These are phyloP conservation scores for Zoroaster sp. DNA, from an alignment of 53 echinoderm and acorn worm genomes.

Conservation along the genomic window DNA sequence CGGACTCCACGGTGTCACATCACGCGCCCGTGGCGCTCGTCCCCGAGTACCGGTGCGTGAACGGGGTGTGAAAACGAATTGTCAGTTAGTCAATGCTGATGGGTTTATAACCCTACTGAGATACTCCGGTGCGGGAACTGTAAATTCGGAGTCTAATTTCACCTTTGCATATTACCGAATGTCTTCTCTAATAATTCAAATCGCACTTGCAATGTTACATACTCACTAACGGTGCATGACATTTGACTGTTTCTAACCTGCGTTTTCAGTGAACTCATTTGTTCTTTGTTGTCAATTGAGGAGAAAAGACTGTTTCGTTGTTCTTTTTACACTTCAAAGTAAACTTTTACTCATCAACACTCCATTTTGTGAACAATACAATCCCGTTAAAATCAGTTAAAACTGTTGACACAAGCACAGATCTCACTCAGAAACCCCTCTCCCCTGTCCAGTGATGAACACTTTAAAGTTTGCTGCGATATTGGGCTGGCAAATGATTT, in stretches of 20 bases:
- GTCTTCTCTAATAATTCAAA: slow-evolving; percentile 2
- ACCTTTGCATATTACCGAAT: neutral
- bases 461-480: no score
- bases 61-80: neutral
- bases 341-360: no score
- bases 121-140: slow-evolving; percentile 16
- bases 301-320: neutral
- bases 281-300: neutral
- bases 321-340: neutral
- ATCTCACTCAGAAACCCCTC: no score
- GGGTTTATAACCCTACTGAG: slow-evolving; percentile 5
- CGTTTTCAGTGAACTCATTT: neutral
- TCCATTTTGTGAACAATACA: no score
- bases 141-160: slow-evolving; percentile 44
- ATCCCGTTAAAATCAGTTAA: no score
- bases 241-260: neutral
- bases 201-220: slow-evolving; percentile 9
- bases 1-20: slow-evolving; percentile 38
- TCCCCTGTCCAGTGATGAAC: no score
- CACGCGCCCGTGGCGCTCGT: slow-evolving; percentile 7
- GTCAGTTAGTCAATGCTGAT: slow-evolving; percentile 10
- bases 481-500: no score
- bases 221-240: neutral
- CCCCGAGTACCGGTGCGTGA: neutral
- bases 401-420: no score